These are phyloP conservation scores for Delphinus delphis DNA, from an alignment of 2,113 vertebrate genomes.

Conservation along the genomic window DNA sequence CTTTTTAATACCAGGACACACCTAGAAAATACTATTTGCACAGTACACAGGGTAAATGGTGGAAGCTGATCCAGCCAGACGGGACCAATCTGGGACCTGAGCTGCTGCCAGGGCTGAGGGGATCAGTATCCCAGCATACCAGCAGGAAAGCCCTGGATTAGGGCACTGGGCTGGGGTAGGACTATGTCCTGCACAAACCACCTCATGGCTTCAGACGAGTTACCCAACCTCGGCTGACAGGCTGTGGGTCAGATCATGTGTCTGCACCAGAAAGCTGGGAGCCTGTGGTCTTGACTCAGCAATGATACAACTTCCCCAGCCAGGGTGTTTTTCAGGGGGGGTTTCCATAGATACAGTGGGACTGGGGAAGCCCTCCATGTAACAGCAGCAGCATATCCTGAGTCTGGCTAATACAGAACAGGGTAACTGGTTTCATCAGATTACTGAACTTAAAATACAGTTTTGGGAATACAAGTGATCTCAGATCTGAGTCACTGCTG, in stretches of 20 bases:
- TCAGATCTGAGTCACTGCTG: slow-evolving; percentile 41
- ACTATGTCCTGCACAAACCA: slow-evolving; percentile 43
- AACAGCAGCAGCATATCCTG: not conserved
- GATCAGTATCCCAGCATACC: not conserved
- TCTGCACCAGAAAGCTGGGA: slow-evolving; percentile 43
- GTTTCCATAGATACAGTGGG: not conserved
- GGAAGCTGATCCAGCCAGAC: not conserved
- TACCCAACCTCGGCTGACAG: slow-evolving; percentile 35
- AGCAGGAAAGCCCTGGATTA: not conserved
- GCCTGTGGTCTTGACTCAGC: slow-evolving; percentile 73
- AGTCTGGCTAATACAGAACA: not conserved
- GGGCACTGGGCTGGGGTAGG: not conserved
- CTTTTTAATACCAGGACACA: not conserved
- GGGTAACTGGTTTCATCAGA: slow-evolving; percentile 13
- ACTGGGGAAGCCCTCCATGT: slow-evolving; percentile 31
- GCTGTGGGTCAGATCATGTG: slow-evolving; percentile 9
- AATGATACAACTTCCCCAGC: slow-evolving; percentile 61
- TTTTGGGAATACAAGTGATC: slow-evolving; percentile 37
- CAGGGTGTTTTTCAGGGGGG: slow-evolving; percentile 36
- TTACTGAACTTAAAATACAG: slow-evolving; percentile 41
- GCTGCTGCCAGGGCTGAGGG: not conserved
- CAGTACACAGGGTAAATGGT: not conserved
- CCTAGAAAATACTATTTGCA: slow-evolving; percentile 22
- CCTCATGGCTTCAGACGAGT: not conserved
- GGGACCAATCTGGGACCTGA: not conserved